Evolutionary conservation across 1,140 invertebrate genomes (phyloP), one percentile per base, ranked within the genome.

Genomic region (Oedothorax gibbosus): DNA sequence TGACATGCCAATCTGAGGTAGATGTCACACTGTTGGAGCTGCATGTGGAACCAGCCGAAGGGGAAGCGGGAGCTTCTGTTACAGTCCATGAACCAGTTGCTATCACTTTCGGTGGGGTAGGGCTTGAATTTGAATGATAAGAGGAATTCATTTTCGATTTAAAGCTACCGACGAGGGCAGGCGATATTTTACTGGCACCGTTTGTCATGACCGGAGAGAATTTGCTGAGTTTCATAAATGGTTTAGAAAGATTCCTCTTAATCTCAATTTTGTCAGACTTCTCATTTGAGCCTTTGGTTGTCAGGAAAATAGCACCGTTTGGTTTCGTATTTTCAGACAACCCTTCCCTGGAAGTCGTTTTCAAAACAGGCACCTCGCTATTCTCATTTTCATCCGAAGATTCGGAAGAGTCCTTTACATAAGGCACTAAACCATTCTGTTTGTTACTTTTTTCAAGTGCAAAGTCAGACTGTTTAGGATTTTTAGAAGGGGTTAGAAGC

Each of bases 1-100:
- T 87, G 2, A 90, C 88, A 56, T 88, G 88, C 90, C 90, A 90
- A 57, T 89, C 90, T 69, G 89, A 88, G 7, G 90, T 90, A 7
- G 90, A 91, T 81, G 89, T 89, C 7, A 88, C 87, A 87, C 89
- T 90, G 57, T 87, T 87, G 21, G 76, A 86, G 85, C 89, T 90
- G 18, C 88, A 88, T 66, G 80, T 88, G 11, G 89, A 90, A 12
- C 87, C 88, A 12, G 89, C 54, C 2, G 88, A 88, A 11, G 89
- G 88, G 64, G 89, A 89, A 7, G 86, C 87, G 14, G 86, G 87
- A 35, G 85, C 87, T 49, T 89, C 88, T 57, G 84, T 69, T 9
- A 91, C 88, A 14, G 88, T 86, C 90, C 90, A 91, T 9, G 85
- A 85, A 18, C 87, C 86, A 10, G 88, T 88, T 11, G 89, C 87